phyloP scores from a whole-genome alignment of 2,888 invertebrate genomes.

The Philhelius pedissequus region DNA sequence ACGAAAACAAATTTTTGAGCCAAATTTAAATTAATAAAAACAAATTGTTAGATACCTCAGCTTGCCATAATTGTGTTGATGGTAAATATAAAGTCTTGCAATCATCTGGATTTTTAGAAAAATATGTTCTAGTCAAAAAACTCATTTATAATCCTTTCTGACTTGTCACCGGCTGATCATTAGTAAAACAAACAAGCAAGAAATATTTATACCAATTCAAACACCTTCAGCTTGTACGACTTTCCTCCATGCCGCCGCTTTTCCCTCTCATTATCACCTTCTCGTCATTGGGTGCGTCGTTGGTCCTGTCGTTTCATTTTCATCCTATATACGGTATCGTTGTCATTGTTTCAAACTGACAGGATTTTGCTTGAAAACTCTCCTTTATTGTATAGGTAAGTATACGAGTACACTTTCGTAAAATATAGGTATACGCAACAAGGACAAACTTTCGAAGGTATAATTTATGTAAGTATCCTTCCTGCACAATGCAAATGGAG shows the following conservation, averaged over 20 bases:
- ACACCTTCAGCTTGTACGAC: conserved; percentile 19
- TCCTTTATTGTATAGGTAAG: not conserved
- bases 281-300: too few species aligned
- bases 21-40: too few species aligned
- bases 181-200: conserved; percentile 41
- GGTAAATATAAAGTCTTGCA: too few species aligned
- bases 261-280: too few species aligned
- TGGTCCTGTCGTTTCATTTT: not conserved
- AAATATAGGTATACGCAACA: not conserved
- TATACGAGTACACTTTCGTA: not conserved
- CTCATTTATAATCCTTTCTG: conserved; percentile 1
- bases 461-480: conserved; percentile 57
- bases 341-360: not conserved
- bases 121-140: not conserved
- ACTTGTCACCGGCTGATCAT: conserved; percentile 23
- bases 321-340: not conserved
- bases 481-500: conserved; percentile 51
- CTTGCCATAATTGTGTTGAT: too few species aligned
- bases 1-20: too few species aligned
- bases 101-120: too few species aligned
- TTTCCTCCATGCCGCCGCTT: too few species aligned
- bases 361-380: conserved; percentile 6
- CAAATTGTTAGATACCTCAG: too few species aligned
- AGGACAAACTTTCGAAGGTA: conserved; percentile 58
- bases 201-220: conserved; percentile 47